Percentiles rank a stretch among this genome's conserved stretches.
Evolutionary conservation across 2,797 vertebrate species (phyloP).

Genomic region (Enteromius unitaeniatus): DNA sequence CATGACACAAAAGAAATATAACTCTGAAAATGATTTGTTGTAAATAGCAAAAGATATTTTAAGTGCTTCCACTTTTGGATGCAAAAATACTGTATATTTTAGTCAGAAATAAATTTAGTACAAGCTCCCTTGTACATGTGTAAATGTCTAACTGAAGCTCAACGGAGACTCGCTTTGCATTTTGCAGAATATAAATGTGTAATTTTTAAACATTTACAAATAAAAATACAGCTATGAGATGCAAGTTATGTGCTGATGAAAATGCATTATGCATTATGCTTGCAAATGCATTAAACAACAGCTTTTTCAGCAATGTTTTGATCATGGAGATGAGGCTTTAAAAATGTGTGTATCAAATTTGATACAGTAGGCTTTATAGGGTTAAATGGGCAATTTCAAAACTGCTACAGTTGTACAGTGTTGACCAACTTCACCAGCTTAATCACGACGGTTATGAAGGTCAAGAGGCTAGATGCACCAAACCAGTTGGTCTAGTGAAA

Average conservation of each 20-base stretch:
- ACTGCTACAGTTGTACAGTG: neutral
- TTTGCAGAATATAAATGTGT: neutral
- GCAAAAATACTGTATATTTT: neutral
- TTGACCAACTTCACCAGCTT: neutral
- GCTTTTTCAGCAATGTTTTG: neutral
- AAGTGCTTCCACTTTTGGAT: neutral
- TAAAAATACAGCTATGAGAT: neutral
- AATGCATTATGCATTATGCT: neutral
- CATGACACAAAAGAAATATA: neutral
- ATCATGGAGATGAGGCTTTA: neutral
- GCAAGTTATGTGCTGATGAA: neutral
- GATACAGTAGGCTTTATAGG: neutral
- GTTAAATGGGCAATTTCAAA: neutral
- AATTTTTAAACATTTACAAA: neutral
- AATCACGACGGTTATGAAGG: neutral
- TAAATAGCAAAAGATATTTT: neutral
- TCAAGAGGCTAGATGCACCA: slow-evolving; percentile 46
- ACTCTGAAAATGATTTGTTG: neutral
- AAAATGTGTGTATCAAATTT: neutral
- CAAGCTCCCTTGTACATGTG: neutral
- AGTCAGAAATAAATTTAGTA: neutral
- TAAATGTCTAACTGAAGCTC: neutral
- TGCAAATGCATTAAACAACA: neutral
- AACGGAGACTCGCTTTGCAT: neutral
- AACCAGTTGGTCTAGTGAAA: neutral